Base-by-base conservation (phyloP, 2,113 vertebrate species). In the Porphyrio hochstetteri region DNA sequence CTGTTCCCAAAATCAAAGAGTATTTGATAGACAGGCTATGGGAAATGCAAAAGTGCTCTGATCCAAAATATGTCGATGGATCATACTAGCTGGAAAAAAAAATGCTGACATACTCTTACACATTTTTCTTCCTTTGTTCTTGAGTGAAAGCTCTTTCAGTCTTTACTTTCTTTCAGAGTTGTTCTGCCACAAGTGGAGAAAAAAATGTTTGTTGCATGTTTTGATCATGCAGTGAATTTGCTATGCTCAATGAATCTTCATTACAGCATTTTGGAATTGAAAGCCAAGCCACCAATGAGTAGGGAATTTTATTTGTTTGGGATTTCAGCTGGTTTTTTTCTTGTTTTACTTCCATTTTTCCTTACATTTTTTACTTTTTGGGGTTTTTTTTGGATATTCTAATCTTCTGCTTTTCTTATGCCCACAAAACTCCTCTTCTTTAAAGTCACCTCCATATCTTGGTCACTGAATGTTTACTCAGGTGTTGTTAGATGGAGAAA, bases 151-250 rank as follows among this genome's bases (percentile, higher is more conserved):
- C 19, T 82, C 20, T 48, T 82, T 79, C 79, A 52, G 0, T 60
- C 63, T n/a, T 61, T 61, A 27, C 25, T 67, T 78, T 50, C 31
- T 76, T 68, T 15, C 67, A 90, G 38, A 57, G 38, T 56, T 72
- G 9, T 56, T 83, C 57, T 48, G 18, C 9, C 59, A 83, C 29
- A 63, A 17, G 61, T 64, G 48, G 44, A 60, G 36, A 13, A 31
- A 65, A 76, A 71, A 56, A 13, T 6, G 2, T 17, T 19, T 7
- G 0, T 21, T 2, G 1, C 25, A 8, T 2, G 2, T 46, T 94
- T 68, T n/a, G 21, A 42, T 76, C 44, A 17, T 69, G 14, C 44
- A 21, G 35, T 38, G 86, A 35, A n/a, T 90, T 68, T 78, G 11
- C 44, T 69, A 4, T 48, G 24, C 53, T 48, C 44, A n/a, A 8